A percentile compares a stretch with the other conserved stretches of the same genome.
Evolutionary conservation across 2,888 invertebrate genomes (phyloP).

Genomic region (Phoronis australis): DNA sequence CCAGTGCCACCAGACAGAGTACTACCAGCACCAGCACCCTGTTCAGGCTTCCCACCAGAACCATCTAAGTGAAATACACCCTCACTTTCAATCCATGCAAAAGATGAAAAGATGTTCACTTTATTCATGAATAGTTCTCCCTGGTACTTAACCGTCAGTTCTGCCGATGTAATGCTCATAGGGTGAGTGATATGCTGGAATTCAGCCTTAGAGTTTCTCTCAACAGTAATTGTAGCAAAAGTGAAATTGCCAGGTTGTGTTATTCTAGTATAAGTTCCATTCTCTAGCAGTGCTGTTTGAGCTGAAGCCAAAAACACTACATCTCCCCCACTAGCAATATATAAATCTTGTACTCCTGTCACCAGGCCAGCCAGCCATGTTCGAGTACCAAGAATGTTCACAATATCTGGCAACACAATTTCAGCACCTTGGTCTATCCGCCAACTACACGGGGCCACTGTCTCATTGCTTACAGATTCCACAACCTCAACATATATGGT

Average conservation of each 20-base stretch:
- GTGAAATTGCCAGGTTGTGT: slow-evolving; percentile 31
- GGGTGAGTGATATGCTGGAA: slow-evolving; percentile 22
- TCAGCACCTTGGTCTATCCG: slow-evolving; percentile 25
- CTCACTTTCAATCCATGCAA: slow-evolving; percentile 28
- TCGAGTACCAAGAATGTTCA: slow-evolving; percentile 27
- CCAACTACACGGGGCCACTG: slow-evolving; percentile 32
- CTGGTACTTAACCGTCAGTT: slow-evolving; percentile 29
- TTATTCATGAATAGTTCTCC: slow-evolving; percentile 27
- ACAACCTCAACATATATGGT: slow-evolving; percentile 28
- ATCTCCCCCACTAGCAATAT: slow-evolving; percentile 23
- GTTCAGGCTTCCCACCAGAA: slow-evolving; percentile 21
- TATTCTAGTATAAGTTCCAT: slow-evolving; percentile 24
- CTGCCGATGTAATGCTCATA: slow-evolving; percentile 19
- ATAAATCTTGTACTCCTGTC: slow-evolving; percentile 25
- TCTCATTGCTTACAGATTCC: slow-evolving; percentile 28
- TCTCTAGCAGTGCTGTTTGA: slow-evolving; percentile 27
- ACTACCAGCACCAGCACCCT: slow-evolving; percentile 22
- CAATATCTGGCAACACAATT: slow-evolving; percentile 23
- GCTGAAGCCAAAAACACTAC: slow-evolving; percentile 26
- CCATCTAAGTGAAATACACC: slow-evolving; percentile 28
- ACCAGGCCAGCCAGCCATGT: slow-evolving; percentile 26
- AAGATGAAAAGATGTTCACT: slow-evolving; percentile 19
- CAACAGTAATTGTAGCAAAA: slow-evolving; percentile 22
- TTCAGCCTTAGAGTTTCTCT: slow-evolving; percentile 23
- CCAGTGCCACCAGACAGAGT: slow-evolving; percentile 18